Conservation (phyloP, 2,797 vertebrate species). For the Tangara arthus region DNA sequence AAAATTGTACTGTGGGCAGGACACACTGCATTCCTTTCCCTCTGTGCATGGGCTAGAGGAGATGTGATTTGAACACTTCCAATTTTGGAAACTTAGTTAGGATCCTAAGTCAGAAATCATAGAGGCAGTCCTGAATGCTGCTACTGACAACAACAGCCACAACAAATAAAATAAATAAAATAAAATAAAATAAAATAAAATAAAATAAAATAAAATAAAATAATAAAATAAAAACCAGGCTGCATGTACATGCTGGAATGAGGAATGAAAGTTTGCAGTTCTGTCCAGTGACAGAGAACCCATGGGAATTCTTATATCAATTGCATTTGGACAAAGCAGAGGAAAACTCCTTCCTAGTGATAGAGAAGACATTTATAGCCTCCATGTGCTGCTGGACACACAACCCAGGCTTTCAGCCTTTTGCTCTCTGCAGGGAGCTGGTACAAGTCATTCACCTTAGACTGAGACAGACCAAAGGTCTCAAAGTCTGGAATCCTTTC, state of each 20-base stretch:
- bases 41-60: background rate
- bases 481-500: background rate
- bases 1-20: rapidly evolving
- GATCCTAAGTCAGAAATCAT: background rate
- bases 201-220: too few relatives aligned
- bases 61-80: background rate
- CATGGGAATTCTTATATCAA: background rate
- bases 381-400: background rate
- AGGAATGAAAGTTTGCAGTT: background rate
- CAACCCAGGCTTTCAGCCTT: background rate
- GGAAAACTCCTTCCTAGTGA: background rate
- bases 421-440: background rate
- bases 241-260: background rate
- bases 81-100: background rate
- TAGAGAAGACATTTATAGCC: background rate
- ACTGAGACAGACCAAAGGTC: background rate
- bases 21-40: background rate
- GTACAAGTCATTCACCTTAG: background rate
- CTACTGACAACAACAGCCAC: background rate
- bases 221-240: too few relatives aligned
- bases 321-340: background rate
- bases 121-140: background rate
- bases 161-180: too few relatives aligned
- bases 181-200: too few relatives aligned
- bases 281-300: background rate